Percentiles rank a stretch among this genome's conserved stretches.
These are phyloP conservation scores for Brenthis hecate DNA, from an alignment of 2,888 invertebrate species.

Conservation along the genomic window DNA sequence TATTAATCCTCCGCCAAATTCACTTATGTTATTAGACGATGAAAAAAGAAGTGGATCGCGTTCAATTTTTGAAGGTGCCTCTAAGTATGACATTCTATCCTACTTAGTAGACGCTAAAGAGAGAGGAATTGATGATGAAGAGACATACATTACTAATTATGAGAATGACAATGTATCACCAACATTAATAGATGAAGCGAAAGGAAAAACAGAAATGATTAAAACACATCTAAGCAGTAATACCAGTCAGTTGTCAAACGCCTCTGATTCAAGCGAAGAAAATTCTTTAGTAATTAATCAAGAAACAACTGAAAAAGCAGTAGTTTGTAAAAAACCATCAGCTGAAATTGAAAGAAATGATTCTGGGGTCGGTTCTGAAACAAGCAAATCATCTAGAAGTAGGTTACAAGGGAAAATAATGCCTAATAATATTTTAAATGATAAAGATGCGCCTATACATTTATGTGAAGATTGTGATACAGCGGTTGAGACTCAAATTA, in stretches of 20 bases:
- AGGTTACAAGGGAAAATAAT: slow-evolving; percentile 84
- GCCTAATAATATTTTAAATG: slow-evolving; percentile 72
- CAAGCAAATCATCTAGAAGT: slow-evolving; percentile 92
- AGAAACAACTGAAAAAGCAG: slow-evolving; percentile 80
- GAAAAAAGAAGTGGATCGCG: slow-evolving; percentile 86
- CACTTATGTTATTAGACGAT: slow-evolving; percentile 85
- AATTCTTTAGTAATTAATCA: slow-evolving; percentile 86
- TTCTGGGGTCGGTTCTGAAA: slow-evolving; percentile 96
- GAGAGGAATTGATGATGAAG: slow-evolving; percentile 87
- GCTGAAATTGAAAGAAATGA: slow-evolving; percentile 95
- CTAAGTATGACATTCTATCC: slow-evolving; percentile 94
- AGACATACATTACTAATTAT: slow-evolving; percentile 85
- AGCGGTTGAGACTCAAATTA: slow-evolving; percentile 88
- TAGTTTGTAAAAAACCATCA: slow-evolving; percentile 81
- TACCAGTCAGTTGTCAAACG: slow-evolving; percentile 89
- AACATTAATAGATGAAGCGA: slow-evolving; percentile 75
- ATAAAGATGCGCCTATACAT: slow-evolving; percentile 84
- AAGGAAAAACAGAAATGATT: slow-evolving; percentile 75
- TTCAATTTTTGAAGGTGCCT: slow-evolving; percentile 90
- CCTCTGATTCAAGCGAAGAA: slow-evolving; percentile 94
- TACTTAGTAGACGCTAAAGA: slow-evolving; percentile 94
- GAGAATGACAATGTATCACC: slow-evolving; percentile 78
- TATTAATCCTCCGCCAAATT: slow-evolving; percentile 88
- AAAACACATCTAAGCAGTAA: slow-evolving; percentile 84
- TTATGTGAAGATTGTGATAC: slow-evolving; percentile 94